These are phyloP conservation scores for Mormyrops attenuatus DNA, from an alignment of 2,797 vertebrate genomes.

Conservation along the genomic window DNA sequence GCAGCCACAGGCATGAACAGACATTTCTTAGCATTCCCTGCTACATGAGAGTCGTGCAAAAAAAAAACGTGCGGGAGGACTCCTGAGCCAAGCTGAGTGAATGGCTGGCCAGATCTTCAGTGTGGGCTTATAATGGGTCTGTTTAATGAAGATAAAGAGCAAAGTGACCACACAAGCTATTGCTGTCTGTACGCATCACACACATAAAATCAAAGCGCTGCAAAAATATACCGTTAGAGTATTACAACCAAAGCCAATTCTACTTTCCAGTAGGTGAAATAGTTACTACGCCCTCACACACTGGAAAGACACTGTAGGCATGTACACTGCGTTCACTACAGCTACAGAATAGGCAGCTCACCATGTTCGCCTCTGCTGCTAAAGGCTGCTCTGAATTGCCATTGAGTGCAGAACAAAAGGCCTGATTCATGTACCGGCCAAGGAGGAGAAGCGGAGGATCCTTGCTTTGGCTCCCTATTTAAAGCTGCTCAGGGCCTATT, in stretches of 20 bases:
- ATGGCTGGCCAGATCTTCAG: neutral
- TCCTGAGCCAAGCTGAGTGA: neutral
- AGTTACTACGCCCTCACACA: neutral
- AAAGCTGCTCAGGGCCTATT: constrained; percentile 13
- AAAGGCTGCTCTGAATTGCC: constrained; percentile 7
- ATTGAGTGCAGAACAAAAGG: constrained; percentile 25
- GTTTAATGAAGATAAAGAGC: neutral
- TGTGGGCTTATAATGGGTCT: neutral
- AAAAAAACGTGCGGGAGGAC: neutral
- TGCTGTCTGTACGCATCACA: neutral
- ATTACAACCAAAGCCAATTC: neutral
- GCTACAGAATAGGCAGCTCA: neutral
- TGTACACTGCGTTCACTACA: neutral
- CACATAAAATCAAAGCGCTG: neutral
- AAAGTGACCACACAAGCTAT: neutral
- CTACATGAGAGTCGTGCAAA: neutral
- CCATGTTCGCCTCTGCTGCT: neutral
- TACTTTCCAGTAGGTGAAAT: neutral
- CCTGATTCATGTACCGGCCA: constrained; percentile 20
- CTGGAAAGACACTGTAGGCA: neutral
- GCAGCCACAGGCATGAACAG: neutral
- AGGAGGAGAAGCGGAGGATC: constrained; percentile 20
- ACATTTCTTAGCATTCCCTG: neutral
- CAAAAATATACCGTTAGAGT: neutral
- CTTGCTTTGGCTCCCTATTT: constrained; percentile 12